phyloP scores from a whole-genome alignment of 2,888 invertebrate genomes.

The Habrosyne pyritoides region DNA sequence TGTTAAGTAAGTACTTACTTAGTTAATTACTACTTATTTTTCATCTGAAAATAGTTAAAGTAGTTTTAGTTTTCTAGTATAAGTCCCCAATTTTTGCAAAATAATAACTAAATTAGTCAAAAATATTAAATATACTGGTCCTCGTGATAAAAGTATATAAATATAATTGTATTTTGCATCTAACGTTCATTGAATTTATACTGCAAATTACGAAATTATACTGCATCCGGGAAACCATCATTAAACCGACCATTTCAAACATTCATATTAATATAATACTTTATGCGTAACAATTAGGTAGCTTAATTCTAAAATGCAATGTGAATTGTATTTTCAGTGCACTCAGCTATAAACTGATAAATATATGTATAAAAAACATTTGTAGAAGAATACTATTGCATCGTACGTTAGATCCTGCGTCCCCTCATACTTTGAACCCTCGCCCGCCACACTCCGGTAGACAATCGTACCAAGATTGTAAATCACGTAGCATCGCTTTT shows the following conservation, averaged over 20 bases:
- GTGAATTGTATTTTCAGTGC: conserved; percentile 10
- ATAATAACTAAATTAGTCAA: too few species aligned
- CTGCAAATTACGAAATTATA: neutral
- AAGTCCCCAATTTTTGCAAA: too few species aligned
- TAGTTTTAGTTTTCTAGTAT: too few species aligned
- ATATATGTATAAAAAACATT: conserved; percentile 63
- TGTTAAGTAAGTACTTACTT: too few species aligned
- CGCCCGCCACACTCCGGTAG: conserved; percentile 67
- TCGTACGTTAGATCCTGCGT: conserved; percentile 55
- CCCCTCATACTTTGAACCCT: conserved; percentile 73
- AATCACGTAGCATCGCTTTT: conserved; percentile 29
- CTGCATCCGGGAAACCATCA: neutral
- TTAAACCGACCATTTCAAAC: neutral
- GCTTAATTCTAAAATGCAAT: neutral
- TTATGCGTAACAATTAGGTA: neutral
- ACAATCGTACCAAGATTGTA: conserved; percentile 48
- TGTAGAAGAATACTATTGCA: conserved; percentile 56
- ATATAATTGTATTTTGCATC: too few species aligned
- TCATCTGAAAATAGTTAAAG: too few species aligned
- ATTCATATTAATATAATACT: neutral
- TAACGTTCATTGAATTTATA: neutral
- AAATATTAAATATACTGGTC: too few species aligned
- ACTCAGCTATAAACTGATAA: conserved; percentile 62
- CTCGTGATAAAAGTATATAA: too few species aligned
- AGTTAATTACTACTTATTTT: too few species aligned